phyloP scores from a whole-genome alignment of 2,797 vertebrate genomes.

The Acrossocheilus wenchowensis region DNA sequence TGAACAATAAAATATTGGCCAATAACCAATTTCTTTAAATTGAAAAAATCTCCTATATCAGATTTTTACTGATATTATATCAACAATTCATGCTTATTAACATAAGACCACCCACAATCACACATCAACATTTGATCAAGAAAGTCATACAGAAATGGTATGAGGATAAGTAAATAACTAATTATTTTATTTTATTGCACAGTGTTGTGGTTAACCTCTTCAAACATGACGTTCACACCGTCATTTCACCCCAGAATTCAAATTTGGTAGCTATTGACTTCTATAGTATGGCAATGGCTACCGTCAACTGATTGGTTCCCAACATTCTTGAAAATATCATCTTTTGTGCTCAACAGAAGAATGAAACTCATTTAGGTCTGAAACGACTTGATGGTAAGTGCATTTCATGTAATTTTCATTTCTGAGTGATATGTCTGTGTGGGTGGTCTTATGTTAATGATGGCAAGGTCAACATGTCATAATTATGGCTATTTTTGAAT shows the following conservation, averaged over 20 bases:
- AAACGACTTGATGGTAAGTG: background rate
- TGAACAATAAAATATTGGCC: background rate
- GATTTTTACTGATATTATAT: background rate
- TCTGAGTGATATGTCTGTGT: too few relatives aligned
- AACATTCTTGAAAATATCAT: background rate
- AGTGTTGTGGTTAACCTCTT: background rate
- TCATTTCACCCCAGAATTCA: background rate
- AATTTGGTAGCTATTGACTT: background rate
- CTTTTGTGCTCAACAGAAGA: background rate
- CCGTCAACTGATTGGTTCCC: background rate
- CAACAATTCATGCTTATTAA: background rate
- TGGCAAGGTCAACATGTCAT: too few relatives aligned
- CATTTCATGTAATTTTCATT: background rate
- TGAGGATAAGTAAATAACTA: background rate
- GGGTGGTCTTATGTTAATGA: background rate
- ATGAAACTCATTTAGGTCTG: background rate
- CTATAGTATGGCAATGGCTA: background rate
- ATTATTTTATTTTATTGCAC: background rate
- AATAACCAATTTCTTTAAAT: background rate
- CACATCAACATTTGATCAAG: background rate
- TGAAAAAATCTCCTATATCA: background rate
- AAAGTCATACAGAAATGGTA: background rate
- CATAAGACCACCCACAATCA: background rate
- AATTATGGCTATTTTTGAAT: background rate
- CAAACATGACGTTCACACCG: too few relatives aligned